Evolutionary conservation across 2,888 invertebrate genomes (phyloP).

Genomic region (Andrena camellia): DNA sequence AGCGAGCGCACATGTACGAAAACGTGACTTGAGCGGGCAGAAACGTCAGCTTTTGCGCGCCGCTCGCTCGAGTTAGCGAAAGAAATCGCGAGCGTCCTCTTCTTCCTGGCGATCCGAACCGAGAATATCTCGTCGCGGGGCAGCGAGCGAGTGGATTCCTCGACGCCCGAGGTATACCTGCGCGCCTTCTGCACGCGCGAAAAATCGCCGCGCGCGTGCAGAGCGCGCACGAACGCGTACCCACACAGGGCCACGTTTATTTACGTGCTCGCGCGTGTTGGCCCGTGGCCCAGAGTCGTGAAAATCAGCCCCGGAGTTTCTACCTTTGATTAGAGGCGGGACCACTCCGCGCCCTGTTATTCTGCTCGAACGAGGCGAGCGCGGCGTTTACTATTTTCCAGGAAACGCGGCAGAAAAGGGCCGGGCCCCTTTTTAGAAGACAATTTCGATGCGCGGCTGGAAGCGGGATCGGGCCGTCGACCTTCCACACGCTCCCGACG

Average conservation of each 20-base stretch:
- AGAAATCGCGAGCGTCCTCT: neutral
- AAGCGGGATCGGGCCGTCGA: slow-evolving; percentile 69
- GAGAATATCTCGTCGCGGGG: slow-evolving; percentile 12
- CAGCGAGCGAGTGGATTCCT: neutral
- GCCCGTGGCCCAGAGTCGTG: slow-evolving; percentile 70
- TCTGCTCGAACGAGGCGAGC: slow-evolving; percentile 23
- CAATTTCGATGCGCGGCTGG: slow-evolving; percentile 42
- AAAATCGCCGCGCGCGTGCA: slow-evolving; percentile 10
- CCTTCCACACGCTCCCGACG: slow-evolving; percentile 59
- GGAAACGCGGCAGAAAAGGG: slow-evolving; percentile 28
- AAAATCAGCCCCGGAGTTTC: slow-evolving; percentile 58
- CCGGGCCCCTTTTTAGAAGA: slow-evolving; percentile 42
- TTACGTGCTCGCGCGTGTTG: slow-evolving; percentile 74
- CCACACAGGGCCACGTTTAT: slow-evolving; percentile 73
- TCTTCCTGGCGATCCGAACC: neutral
- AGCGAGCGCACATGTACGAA: slow-evolving; percentile 53
- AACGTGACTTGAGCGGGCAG: slow-evolving; percentile 53
- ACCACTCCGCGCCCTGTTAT: slow-evolving; percentile 62
- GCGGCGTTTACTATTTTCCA: slow-evolving; percentile 37
- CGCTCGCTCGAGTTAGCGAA: slow-evolving; percentile 4
- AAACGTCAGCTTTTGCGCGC: slow-evolving; percentile 49
- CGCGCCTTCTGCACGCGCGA: neutral
- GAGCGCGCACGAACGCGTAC: slow-evolving; percentile 38
- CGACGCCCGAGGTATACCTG: slow-evolving; percentile 22
- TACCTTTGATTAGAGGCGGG: slow-evolving; percentile 49